Percentiles rank a stretch among this genome's conserved stretches.
phyloP scores from a whole-genome alignment of 2,797 vertebrate genomes.

The Poeciliopsis gracilis region DNA sequence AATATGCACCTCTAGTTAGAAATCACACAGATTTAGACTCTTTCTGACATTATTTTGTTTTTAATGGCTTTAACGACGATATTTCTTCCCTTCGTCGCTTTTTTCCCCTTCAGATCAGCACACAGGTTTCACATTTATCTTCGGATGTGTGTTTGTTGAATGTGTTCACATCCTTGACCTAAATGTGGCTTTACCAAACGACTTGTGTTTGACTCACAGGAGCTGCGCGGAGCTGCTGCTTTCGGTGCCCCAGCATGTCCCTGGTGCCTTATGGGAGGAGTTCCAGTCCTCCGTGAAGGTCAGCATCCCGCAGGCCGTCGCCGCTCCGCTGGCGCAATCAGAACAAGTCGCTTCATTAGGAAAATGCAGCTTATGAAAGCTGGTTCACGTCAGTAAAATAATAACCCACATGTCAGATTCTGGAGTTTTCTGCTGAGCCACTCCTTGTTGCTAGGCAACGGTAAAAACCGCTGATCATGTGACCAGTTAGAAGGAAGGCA shows the following conservation, averaged over 20 bases:
- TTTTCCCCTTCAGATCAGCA: background rate
- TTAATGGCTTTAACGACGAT: background rate
- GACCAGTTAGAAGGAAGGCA: too few species aligned
- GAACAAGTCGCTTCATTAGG: slow-evolving; percentile 24
- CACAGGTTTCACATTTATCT: background rate
- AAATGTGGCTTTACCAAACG: slow-evolving; percentile 62
- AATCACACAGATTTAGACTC: background rate
- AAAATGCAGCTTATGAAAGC: background rate
- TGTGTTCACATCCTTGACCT: slow-evolving; percentile 62
- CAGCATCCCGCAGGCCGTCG: slow-evolving; percentile 64
- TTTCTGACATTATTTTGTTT: background rate
- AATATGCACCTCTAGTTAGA: background rate
- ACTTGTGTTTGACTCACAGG: slow-evolving; percentile 79
- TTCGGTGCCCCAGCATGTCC: slow-evolving; percentile 91
- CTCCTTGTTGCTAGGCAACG: too few species aligned
- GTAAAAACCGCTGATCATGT: too few species aligned
- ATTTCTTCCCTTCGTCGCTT: background rate
- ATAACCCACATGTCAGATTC: background rate
- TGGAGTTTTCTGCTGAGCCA: background rate
- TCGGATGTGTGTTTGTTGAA: slow-evolving; percentile 12
- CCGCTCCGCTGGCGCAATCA: slow-evolving; percentile 20
- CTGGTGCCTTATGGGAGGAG: slow-evolving; percentile 94
- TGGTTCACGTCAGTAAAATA: background rate
- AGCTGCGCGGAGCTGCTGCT: slow-evolving; percentile 98
- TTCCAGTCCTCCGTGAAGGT: slow-evolving; percentile 97